Evolutionary conservation across 1,140 invertebrate species (phyloP), one percentile per base, ranked within the genome.

Genomic region (Dryas iulia): DNA sequence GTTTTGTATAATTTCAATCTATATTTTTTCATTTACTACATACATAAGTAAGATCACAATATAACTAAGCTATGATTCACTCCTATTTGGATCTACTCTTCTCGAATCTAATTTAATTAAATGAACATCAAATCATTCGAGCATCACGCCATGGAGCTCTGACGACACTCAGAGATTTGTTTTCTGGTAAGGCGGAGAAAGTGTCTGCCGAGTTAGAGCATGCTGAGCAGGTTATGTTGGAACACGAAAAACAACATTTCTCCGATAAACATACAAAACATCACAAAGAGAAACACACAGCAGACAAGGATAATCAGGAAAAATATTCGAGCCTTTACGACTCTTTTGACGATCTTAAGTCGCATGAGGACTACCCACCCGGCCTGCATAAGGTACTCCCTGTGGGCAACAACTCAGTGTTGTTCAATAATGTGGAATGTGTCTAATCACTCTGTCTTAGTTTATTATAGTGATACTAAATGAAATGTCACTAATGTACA

Each of bases 61-160:
- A 18, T 7, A 47, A 47, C 14, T 18, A 47, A 47, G 18, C 7
- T n/a, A 47, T 21, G 2, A 47, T 47, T 47, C 39, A n/a, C 39
- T 1, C 21, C 7, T 47, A 47, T 10, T 10, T 3, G 7, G 18
- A 47, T 47, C 14, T 47, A 35, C 39, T 47, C n/a, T 39, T 39
- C n/a, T n/a, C n/a, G 33, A 39, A 39, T 14, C 39, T 47, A 47
- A 47, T 47, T 8, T 8, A 47, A 47, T 21, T 47, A 8, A 10
- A 99, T 87, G 98, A 99, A 77, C 99, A 99, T 92, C 76, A 81
- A 80, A 76, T 73, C 72, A 74, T 74, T 77, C 70, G 76, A 78
- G 72, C 71, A 80, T 82, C 76, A 81, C 64, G 68, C 81, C 79
- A 78, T 76, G 82, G 82, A 76, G 77, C 77, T 71, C 70, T 70